phyloP scores from a whole-genome alignment of 2,113 vertebrate genomes.

The Paracanthobrama guichenoti region DNA sequence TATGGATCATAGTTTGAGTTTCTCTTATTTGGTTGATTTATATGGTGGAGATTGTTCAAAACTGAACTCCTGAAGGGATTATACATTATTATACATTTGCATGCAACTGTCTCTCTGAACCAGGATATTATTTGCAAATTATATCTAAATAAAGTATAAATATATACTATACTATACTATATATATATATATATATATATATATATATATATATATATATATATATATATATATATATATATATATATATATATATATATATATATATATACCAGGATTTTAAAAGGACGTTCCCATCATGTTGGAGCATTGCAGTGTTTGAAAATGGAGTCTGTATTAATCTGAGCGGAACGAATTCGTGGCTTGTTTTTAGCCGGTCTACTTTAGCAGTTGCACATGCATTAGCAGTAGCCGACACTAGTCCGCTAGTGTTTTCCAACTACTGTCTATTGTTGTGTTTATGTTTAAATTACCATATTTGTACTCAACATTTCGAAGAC shows the following conservation, averaged over 20 bases:
- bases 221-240: too few species aligned
- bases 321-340: constrained; percentile 17
- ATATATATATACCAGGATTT: background rate
- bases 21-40: background rate
- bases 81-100: background rate
- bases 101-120: background rate
- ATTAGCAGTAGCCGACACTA: constrained; percentile 11
- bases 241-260: too few species aligned
- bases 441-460: background rate
- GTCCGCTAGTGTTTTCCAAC: background rate
- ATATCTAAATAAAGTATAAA: background rate
- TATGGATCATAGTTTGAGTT: constrained; percentile 69
- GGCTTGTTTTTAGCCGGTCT: constrained; percentile 30
- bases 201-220: too few species aligned
- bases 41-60: background rate
- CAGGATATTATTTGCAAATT: background rate
- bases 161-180: too few species aligned
- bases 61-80: background rate
- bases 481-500: background rate
- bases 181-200: too few species aligned
- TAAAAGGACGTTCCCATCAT: background rate
- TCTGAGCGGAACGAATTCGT: background rate
- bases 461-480: background rate
- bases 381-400: background rate
- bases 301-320: background rate